Evolutionary conservation across 53 echinoderm and acorn worm genomes (phyloP), one percentile per base, ranked within the genome.

Genomic region (Mesocentrotus franciscanus): DNA sequence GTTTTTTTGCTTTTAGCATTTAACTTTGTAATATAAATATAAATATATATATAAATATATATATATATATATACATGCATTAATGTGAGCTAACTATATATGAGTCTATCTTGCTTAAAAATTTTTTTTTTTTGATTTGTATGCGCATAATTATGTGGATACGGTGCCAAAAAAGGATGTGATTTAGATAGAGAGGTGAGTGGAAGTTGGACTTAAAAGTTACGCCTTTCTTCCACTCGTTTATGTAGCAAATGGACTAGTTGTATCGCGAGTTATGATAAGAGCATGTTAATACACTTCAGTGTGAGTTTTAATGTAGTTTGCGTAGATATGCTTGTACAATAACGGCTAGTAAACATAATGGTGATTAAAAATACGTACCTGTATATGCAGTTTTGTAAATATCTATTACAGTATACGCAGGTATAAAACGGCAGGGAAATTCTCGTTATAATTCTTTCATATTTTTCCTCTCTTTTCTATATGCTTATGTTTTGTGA

Each of bases 341-440:
- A n/a, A 36, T 64, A 15, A 24, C 35, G 64, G 27, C 35, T 66
- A 33, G 61, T 91, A 66, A 91, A 29, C 27, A 35, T 20, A 91
- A 60, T 35, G 20, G 39, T 90, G 61, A 90, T 90, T 10, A 16
- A 60, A 59, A 90, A 90, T 60, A 56, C 16, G 10, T 66, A 58
- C 87, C 58, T 87, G 13, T 81, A 36, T 87, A 66, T 92, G 92
- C 74, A 75, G 71, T 56, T 74, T 14, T 92, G 92, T 92, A 92
- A 72, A 92, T 92, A 72, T 92, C 18, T 92, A 36, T 92, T 2
- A 90, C 9, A 17, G 49, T 92, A 58, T 92, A 92, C 92, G 92
- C 92, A 92, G 92, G 92, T 92, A 75, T 72, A 49, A 56, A 92
- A 92, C 92, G 92, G 92, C 92, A 92, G 92, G 92, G 92, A 92